phyloP scores from a whole-genome alignment of 2,113 vertebrate genomes.

The Nerophis lumbriciformis region DNA sequence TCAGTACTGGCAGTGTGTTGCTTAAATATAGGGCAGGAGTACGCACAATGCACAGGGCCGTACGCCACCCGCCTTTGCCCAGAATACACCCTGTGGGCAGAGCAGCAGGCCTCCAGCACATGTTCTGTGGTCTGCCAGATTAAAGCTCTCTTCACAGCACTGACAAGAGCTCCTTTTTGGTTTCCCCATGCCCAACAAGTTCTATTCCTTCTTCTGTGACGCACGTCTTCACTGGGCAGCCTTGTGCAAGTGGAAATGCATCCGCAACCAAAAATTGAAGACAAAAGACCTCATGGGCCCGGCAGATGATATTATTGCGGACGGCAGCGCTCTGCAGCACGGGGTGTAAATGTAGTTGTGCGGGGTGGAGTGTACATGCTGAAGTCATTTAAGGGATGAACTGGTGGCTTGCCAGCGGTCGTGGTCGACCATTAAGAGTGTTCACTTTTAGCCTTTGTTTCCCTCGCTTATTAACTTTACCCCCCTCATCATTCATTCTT shows the following conservation, averaged over 20 bases:
- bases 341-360: slow-evolving; percentile 74
- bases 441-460: slow-evolving; percentile 76
- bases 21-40: slow-evolving; percentile 70
- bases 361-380: slow-evolving; percentile 70
- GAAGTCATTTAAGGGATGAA: slow-evolving; percentile 79
- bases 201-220: slow-evolving; percentile 34
- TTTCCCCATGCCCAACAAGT: slow-evolving; percentile 66
- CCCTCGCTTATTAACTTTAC: slow-evolving; percentile 50
- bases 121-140: slow-evolving; percentile 74
- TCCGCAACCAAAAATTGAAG: slow-evolving; percentile 71
- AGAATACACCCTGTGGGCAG: slow-evolving; percentile 73
- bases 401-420: slow-evolving; percentile 66
- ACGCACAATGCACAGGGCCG: slow-evolving; percentile 67
- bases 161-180: slow-evolving; percentile 72
- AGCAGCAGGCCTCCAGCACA: slow-evolving; percentile 65
- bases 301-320: slow-evolving; percentile 67
- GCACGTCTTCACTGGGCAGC: slow-evolving; percentile 54
- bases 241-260: slow-evolving; percentile 64
- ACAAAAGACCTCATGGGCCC: slow-evolving; percentile 59
- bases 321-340: slow-evolving; percentile 75
- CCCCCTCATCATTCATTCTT: slow-evolving; percentile 23
- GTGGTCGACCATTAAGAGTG: slow-evolving; percentile 69
- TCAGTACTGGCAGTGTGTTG: slow-evolving; percentile 53
- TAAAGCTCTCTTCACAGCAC: slow-evolving; percentile 74
- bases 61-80: slow-evolving; percentile 61